Evolutionary conservation across 2,113 vertebrate genomes (phyloP).

Genomic region (Rhynchomys soricoides): DNA sequence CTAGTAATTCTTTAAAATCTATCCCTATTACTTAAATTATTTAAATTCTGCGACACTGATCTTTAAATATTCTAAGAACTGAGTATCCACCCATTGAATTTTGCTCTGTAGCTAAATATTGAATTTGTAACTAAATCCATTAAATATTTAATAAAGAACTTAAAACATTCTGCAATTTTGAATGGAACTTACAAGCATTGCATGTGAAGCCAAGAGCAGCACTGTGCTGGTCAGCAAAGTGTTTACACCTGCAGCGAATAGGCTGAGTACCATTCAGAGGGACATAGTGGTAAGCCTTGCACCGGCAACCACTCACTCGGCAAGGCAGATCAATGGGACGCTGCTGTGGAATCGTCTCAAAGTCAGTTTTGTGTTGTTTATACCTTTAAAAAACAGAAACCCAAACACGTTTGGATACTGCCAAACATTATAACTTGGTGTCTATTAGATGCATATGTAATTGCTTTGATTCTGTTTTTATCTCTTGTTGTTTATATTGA

Average conservation of each 20-base stretch:
- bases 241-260: constrained; percentile 93
- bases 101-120: constrained; percentile 2
- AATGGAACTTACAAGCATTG: constrained; percentile 88
- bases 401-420: not conserved
- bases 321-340: constrained; percentile 90
- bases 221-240: constrained; percentile 90
- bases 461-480: not conserved
- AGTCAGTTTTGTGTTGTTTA: constrained; percentile 94
- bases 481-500: not conserved
- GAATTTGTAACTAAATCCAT: not conserved
- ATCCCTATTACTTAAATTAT: constrained; percentile 15
- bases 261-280: constrained; percentile 88
- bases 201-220: constrained; percentile 84
- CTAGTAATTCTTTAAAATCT: constrained; percentile 19
- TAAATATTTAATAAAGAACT: constrained; percentile 22
- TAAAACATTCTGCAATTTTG: not conserved
- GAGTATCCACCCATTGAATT: not conserved
- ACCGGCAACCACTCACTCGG: constrained; percentile 85
- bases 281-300: constrained; percentile 87
- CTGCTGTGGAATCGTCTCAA: constrained; percentile 87
- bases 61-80: constrained; percentile 18
- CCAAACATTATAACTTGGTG: not conserved
- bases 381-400: constrained; percentile 85
- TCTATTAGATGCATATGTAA: constrained; percentile 5
- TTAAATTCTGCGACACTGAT: constrained; percentile 9